Base-by-base conservation (phyloP, 2,888 invertebrate genomes). In the Hartigia nigra region DNA sequence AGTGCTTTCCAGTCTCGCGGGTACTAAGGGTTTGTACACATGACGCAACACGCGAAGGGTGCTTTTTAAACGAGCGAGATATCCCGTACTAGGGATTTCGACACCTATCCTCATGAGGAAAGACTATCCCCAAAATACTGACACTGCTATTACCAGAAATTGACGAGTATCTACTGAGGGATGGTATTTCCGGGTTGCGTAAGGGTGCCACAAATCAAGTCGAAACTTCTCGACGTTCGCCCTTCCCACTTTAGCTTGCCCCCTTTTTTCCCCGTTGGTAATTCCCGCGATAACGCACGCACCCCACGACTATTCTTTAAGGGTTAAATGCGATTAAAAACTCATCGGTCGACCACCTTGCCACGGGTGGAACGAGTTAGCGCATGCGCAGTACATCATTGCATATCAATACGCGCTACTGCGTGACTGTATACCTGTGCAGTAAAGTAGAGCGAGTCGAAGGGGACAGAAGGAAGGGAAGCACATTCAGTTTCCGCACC, bases 401-500 rank as follows among this genome's bases (percentile, higher is more conserved):
- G 2, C 55, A 23, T 55, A 23, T 55, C 9, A 55, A 55, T 55
- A 23, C 55, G 55, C 55, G 55, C 55, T 39, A 14, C 39, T 9
- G 5, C 39, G 39, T 39, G 55, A 55, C 55, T 23, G 55, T 55
- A 55, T 23, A 55, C 23, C 55, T 55, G 55, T 55, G 55, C 55
- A 23, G 23, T 9, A 55, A 55, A 55, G 55, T 55, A 55, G 55
- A 23, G 55, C 55, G 55, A 55, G 23, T 55, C 55, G 55, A 55
- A 55, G 39, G 2, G 23, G 4, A 0, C 55, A 23, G 23, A 23
- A 55, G 55, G 55, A 55, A 23, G 55, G 55, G 55, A 55, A 55
- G 55, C 55, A 55, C 55, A 55, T 23, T 55, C 72, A 72, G 72
- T 72, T 72, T 72, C 72, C 72, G 72, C 72, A 32, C 31, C 72